Evolutionary conservation across 2,113 vertebrate species (phyloP).

Genomic region (Leptosomus discolor): DNA sequence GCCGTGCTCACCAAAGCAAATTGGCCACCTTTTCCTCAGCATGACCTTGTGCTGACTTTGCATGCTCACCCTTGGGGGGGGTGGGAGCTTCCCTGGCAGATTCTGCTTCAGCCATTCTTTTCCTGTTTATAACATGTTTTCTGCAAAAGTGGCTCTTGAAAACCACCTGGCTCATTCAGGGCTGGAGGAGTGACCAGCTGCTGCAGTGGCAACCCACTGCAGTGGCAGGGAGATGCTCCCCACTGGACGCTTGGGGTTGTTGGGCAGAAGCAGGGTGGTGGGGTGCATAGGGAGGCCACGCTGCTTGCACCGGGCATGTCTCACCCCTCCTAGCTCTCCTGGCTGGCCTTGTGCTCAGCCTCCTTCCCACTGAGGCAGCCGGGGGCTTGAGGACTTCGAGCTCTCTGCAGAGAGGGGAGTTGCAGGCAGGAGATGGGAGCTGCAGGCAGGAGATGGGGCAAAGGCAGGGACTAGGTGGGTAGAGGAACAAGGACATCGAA

Average conservation of each 20-base stretch:
- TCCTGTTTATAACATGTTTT: background rate
- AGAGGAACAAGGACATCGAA: background rate
- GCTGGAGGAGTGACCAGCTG: background rate
- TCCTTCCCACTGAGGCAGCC: background rate
- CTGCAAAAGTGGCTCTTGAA: background rate
- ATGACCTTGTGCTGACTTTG: background rate
- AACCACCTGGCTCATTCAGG: background rate
- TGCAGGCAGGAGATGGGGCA: background rate
- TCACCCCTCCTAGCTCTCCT: background rate
- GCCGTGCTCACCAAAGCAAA: background rate
- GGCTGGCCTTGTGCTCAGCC: background rate
- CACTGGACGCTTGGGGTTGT: background rate
- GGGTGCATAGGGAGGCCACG: background rate
- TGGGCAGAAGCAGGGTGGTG: background rate
- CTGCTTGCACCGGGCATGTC: too few species aligned
- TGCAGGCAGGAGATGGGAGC: background rate
- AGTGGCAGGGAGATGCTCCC: background rate
- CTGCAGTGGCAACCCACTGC: accelerated
- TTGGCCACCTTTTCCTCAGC: background rate
- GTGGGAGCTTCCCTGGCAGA: background rate
- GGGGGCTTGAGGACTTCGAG: background rate
- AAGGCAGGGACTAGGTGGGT: background rate
- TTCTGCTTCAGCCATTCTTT: background rate
- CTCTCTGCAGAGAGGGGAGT: background rate
- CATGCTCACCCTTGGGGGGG: background rate